Percentiles rank a stretch among this genome's conserved stretches.
phyloP scores from a whole-genome alignment of 2,113 vertebrate species.

The Equus quagga region DNA sequence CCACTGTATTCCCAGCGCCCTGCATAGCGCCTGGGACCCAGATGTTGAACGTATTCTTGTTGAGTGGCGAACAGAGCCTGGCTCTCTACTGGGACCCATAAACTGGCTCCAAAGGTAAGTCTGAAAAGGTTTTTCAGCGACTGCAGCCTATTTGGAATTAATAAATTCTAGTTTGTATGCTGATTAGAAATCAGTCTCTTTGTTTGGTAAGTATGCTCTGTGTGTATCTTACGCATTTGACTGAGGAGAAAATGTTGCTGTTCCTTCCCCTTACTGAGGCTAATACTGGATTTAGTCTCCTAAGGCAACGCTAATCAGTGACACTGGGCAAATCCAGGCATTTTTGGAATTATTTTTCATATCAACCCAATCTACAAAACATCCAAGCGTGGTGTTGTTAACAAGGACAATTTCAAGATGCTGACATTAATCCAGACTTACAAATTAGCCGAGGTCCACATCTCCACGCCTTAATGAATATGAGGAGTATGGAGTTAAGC shows the following conservation, averaged over 20 bases:
- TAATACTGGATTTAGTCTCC: not conserved
- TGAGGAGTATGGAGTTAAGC: not conserved
- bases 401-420: conserved; percentile 1
- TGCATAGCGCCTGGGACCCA: not conserved
- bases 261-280: not conserved
- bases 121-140: not conserved
- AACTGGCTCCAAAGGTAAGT: not conserved
- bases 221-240: not conserved
- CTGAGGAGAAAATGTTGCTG: not conserved
- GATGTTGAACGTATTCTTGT: not conserved
- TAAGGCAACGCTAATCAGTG: not conserved
- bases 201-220: not conserved
- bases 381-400: not conserved
- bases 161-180: not conserved
- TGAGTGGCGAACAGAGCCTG: not conserved
- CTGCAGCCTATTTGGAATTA: not conserved
- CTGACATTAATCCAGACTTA: not conserved
- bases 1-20: not conserved
- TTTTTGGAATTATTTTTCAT: conserved; percentile 28
- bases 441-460: not conserved
- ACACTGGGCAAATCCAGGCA: conserved; percentile 27
- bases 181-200: not conserved
- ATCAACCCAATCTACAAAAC: not conserved
- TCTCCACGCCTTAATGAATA: not conserved
- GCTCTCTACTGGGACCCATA: not conserved